Evolutionary conservation across 2,113 vertebrate genomes (phyloP), one percentile per base, ranked within the genome.

Genomic region (Pelecanoides urinatrix): DNA sequence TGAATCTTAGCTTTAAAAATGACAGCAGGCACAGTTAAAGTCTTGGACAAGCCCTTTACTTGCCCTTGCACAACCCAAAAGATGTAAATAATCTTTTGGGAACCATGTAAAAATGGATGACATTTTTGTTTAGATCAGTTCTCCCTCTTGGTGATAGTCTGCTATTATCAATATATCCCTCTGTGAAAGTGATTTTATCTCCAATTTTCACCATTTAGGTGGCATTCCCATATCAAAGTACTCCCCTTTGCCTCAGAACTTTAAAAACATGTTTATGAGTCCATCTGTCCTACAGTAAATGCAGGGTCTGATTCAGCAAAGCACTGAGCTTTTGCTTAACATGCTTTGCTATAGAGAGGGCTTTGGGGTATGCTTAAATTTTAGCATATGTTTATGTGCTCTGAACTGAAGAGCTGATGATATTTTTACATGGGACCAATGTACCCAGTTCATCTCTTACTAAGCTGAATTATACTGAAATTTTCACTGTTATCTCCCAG

Each of bases 191-290:
- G 58, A 90, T 76, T 89, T 94, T 25, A 56, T 73, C n/a, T 90
- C 45, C 3, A 11, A 0, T 45, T 94, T 92, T 82, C 49, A 65
- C 53, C 38, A 45, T 4, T 79, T 49, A 73, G 63, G 59, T 70
- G 62, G 27, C 58, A 58, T 85, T 85, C 70, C 66, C 25, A n/a
- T 36, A 88, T 40, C 70, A n/a, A 92, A 89, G 73, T 45, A 84
- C 52, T 76, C 80, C 83, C 80, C 26, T 10, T 92, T 92, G 73
- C 66, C 91, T 75, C 42, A 62, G 77, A 92, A 86, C 58, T 95
- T 94, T 25, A 68, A 68, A 91, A 92, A 85, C 77, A 92, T 32
- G 32, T 91, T 94, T 89, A 94, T 70, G 86, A 92, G 80, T 91
- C 86, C 76, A 91, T 76, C 73, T 95, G 92, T 78, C 84, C 93